Percentiles rank a stretch among this genome's conserved stretches.
phyloP scores from a whole-genome alignment of 2,797 vertebrate genomes.

The Brotula barbata region DNA sequence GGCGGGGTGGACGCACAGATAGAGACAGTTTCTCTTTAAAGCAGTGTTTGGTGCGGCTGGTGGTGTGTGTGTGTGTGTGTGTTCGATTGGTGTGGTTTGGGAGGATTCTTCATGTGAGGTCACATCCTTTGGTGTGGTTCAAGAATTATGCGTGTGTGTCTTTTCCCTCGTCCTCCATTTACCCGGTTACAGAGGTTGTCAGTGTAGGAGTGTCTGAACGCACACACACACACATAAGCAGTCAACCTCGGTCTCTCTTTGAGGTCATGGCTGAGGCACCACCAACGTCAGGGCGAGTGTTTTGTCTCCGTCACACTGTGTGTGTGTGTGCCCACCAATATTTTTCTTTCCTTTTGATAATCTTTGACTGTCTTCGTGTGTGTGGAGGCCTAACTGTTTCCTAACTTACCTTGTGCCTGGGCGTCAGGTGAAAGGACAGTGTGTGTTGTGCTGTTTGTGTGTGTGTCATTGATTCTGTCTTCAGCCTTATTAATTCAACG shows the following conservation, averaged over 20 bases:
- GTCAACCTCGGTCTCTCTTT: constrained; percentile 10
- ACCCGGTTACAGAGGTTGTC: constrained; percentile 21
- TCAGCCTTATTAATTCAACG: neutral
- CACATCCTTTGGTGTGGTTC: constrained; percentile 35
- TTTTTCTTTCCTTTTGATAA: constrained; percentile 33
- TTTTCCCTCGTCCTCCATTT: constrained; percentile 11
- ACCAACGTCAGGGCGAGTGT: constrained; percentile 11
- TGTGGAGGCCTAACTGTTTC: neutral
- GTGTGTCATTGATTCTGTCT: no score
- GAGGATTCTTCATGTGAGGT: constrained; percentile 46
- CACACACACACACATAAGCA: constrained; percentile 4
- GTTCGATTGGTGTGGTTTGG: constrained; percentile 36
- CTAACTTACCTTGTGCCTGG: no score
- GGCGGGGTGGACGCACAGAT: constrained; percentile 54
- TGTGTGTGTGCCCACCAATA: constrained; percentile 18
- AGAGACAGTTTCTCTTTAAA: constrained; percentile 38
- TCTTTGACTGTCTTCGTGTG: constrained; percentile 12
- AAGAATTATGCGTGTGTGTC: neutral
- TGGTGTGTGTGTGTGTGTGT: constrained; percentile 9
- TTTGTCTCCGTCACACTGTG: constrained; percentile 18
- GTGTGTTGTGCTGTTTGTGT: no score
- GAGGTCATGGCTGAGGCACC: constrained; percentile 35
- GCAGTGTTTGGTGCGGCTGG: constrained; percentile 3
- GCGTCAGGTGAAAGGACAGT: no score
- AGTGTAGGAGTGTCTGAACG: constrained; percentile 12